These are phyloP conservation scores for Brachyhypopomus gauderio DNA, from an alignment of 2,113 vertebrate species.

Conservation along the genomic window DNA sequence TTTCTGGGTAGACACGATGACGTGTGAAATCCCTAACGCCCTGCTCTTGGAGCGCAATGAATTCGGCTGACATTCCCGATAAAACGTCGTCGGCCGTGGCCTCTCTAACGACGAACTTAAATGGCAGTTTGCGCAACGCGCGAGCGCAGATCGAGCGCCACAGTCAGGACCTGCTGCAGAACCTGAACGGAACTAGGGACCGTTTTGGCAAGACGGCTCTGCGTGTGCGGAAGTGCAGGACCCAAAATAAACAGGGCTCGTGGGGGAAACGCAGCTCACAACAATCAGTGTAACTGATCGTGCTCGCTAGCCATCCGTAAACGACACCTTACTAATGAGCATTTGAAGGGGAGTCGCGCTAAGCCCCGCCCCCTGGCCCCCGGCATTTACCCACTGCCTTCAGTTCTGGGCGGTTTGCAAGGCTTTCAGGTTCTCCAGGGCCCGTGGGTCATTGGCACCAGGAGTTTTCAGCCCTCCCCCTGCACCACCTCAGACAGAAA, in stretches of 20 bases:
- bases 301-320: not conserved
- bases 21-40: not conserved
- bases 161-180: too few species aligned
- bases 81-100: not conserved
- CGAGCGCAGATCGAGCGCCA: not conserved
- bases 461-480: constrained; percentile 33
- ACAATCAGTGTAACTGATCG: not conserved
- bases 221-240: not conserved
- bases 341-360: not conserved
- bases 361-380: not conserved
- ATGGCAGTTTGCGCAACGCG: not conserved
- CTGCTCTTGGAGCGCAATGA: not conserved
- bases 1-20: constrained; percentile 13
- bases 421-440: not conserved
- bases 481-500: constrained; percentile 45
- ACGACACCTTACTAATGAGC: not conserved
- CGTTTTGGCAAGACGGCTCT: too few species aligned
- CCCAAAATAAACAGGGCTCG: not conserved
- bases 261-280: not conserved
- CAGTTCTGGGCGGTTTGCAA: not conserved
- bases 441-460: constrained; percentile 31
- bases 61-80: not conserved
- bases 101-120: not conserved
- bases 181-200: not conserved
- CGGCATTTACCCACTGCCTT: not conserved